phyloP scores from a whole-genome alignment of 2,113 vertebrate species.

The Psammodynastes pulverulentus region DNA sequence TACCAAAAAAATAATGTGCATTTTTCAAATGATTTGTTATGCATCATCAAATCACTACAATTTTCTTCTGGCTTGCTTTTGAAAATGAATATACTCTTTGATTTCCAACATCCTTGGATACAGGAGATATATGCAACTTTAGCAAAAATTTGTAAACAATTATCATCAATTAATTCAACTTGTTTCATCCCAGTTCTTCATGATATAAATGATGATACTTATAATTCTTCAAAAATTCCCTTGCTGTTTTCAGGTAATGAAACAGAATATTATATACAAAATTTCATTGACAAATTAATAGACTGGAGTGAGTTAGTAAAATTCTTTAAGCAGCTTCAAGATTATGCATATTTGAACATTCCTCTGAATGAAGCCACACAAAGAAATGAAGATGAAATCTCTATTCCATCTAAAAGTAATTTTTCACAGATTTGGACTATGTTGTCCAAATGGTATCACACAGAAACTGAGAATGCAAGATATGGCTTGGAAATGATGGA shows the following conservation, averaged over 20 bases:
- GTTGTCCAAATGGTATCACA: neutral
- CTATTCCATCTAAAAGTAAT: neutral
- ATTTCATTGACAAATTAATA: neutral
- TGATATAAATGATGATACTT: neutral
- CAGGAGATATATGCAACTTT: slow-evolving; percentile 23
- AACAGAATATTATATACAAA: slow-evolving; percentile 11
- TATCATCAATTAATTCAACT: slow-evolving; percentile 14
- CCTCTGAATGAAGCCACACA: neutral
- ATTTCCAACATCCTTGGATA: slow-evolving; percentile 42
- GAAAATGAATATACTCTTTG: neutral
- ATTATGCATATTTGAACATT: neutral
- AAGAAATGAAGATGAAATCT: neutral
- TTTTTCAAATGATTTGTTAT: slow-evolving; percentile 32
- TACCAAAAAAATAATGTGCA: slow-evolving; percentile 20
- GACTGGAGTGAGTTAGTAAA: neutral
- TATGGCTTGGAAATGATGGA: slow-evolving; percentile 31
- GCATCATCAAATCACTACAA: slow-evolving; percentile 40
- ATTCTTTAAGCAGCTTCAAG: neutral
- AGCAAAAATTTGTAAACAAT: neutral
- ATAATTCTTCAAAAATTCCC: neutral
- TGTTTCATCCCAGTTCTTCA: neutral
- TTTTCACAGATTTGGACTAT: slow-evolving; percentile 8
- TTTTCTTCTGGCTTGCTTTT: slow-evolving; percentile 51
- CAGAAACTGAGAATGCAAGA: neutral
- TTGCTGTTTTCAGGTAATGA: slow-evolving; percentile 23